Conservation (phyloP, 2,888 invertebrate genomes). For the Crocallis elinguaria region DNA sequence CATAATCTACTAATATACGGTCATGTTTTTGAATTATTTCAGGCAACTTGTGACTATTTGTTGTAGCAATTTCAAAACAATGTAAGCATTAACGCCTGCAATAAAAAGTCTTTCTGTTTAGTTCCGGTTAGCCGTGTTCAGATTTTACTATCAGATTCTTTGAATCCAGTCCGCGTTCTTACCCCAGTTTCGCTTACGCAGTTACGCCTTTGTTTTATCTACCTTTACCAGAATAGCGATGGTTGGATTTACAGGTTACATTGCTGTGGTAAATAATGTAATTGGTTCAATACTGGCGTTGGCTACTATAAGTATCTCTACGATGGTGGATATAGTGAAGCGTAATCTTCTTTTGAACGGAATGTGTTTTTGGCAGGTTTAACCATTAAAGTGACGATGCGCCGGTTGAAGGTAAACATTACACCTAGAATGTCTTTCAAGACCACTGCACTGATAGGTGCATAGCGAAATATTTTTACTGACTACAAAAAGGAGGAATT, state of each 20-base stretch:
- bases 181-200: slow-evolving; percentile 8
- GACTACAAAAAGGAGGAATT: too few species aligned
- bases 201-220: slow-evolving; percentile 12
- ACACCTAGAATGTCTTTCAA: too few species aligned
- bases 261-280: not conserved
- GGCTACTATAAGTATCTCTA: too few species aligned
- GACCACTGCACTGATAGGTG: too few species aligned
- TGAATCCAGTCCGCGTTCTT: slow-evolving; percentile 11
- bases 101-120: slow-evolving; percentile 6
- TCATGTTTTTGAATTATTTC: not conserved
- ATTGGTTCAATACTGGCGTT: too few species aligned
- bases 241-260: slow-evolving; percentile 6
- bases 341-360: too few species aligned
- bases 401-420: too few species aligned
- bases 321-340: too few species aligned
- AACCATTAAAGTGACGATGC: too few species aligned
- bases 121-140: slow-evolving; percentile 11
- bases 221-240: slow-evolving; percentile 5
- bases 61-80: slow-evolving; percentile 6
- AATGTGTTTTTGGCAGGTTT: too few species aligned
- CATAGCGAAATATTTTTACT: too few species aligned
- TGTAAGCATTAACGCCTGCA: not conserved
- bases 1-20: too few species aligned
- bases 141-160: slow-evolving; percentile 4
- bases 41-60: not conserved